Evolutionary conservation across 1,140 invertebrate genomes (phyloP).

Genomic region (Macrobrachium rosenbergii): DNA sequence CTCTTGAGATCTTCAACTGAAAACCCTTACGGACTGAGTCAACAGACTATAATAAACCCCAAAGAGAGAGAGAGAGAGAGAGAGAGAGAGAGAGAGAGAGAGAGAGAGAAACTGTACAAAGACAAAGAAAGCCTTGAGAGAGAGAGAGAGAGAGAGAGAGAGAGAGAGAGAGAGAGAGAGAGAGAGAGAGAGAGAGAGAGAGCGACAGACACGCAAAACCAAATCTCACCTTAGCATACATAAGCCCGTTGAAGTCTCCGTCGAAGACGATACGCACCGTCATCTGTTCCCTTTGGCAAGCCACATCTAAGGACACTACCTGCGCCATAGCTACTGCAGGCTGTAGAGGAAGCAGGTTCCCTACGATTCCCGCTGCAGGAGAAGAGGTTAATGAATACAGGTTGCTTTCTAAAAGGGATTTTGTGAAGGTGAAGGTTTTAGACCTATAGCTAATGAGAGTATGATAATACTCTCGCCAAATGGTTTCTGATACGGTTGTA

Average conservation of each 20-base stretch:
- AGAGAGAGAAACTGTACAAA: too few relatives aligned
- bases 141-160: neutral
- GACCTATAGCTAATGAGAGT: neutral
- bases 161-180: neutral
- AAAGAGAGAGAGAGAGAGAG: too few relatives aligned
- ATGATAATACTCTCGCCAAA: too few relatives aligned
- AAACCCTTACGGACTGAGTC: too few relatives aligned
- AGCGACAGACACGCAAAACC: too few relatives aligned
- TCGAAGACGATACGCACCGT: constrained; percentile 86
- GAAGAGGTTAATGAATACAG: neutral
- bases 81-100: too few relatives aligned
- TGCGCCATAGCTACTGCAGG: constrained; percentile 72
- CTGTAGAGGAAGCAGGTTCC: constrained; percentile 49
- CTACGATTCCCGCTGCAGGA: constrained; percentile 21
- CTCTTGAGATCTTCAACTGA: too few relatives aligned
- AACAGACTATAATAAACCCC: too few relatives aligned
- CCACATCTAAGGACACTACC: constrained; percentile 81
- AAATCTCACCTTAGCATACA: constrained; percentile 81
- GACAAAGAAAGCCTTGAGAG: too few relatives aligned
- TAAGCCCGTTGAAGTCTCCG: constrained; percentile 81
- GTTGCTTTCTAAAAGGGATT: too few relatives aligned
- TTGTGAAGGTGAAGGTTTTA: neutral
- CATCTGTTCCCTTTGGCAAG: constrained; percentile 87
- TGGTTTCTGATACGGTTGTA: too few relatives aligned
- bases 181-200: neutral